A percentile compares a stretch with the other conserved stretches of the same genome.
Evolutionary conservation across 2,797 vertebrate species (phyloP).

Genomic region (Sciurus carolinensis): DNA sequence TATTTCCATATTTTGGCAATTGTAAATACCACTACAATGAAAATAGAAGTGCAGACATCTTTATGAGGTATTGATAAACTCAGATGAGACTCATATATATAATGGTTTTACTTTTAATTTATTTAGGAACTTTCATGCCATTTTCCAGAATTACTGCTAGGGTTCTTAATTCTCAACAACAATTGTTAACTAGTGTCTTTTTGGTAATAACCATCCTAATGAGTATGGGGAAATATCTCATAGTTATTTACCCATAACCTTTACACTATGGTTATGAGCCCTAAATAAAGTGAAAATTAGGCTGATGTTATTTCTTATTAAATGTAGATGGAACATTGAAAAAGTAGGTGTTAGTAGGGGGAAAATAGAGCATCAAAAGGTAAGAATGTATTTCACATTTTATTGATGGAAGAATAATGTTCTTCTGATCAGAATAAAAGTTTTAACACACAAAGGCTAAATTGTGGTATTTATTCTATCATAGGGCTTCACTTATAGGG

Average conservation of each 20-base stretch:
- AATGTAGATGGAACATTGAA: neutral
- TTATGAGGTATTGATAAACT: neutral
- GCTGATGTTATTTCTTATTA: neutral
- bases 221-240: no score
- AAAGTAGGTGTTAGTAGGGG: neutral
- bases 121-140: neutral
- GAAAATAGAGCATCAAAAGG: neutral
- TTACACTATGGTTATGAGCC: neutral
- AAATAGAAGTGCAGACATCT: neutral
- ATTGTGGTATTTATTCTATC: neutral
- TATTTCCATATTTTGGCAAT: neutral
- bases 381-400: neutral
- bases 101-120: neutral
- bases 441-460: neutral
- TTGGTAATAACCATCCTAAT: neutral
- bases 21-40: neutral
- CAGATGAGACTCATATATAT: neutral
- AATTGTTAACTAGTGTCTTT: neutral
- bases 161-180: neutral
- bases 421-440: neutral
- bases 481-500: neutral
- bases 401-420: neutral
- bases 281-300: constrained; percentile 2
- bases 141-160: neutral
- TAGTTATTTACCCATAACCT: neutral